Base-by-base conservation (phyloP, 2,888 invertebrate genomes). In the Pheosia tremula region DNA sequence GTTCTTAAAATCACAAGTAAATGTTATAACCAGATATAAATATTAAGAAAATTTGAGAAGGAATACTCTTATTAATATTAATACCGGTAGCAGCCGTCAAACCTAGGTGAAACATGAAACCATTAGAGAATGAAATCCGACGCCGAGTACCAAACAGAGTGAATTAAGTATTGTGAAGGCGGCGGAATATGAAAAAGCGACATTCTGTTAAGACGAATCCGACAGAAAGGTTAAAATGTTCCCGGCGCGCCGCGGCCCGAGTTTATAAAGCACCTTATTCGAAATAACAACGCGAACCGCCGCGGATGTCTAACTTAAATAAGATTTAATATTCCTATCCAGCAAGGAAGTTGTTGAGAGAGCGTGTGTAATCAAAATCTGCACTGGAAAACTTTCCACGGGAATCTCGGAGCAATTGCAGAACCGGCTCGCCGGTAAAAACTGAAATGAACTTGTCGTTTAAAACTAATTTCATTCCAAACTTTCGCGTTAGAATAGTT, bases 351-450 rank as follows among this genome's bases (percentile, higher is more conserved):
- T 93, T 89, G 84, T 84, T 86, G 85, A 88, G 90, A 88, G 86
- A 93, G 91, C 91, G 92, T 91, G 87, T 93, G 92, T 93, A 93
- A 93, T 93, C 92, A 93, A 92, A 93, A 93, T 91, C 90, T 90
- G 89, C 91, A 90, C 82, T 83, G 86, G 75, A 79, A 83, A 91
- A 93, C 85, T 93, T 92, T 87, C 82, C 70, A 81, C 86, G 81
- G 84, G 88, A 91, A 87, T 88, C 89, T 89, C 81, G 83, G 71
- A 87, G 91, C 91, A 88, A 89, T 90, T 84, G 91, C 87, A 89
- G 86, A 84, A 83, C 86, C 79, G 79, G 85, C 85, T 84, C 79
- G 79, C 85, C 83, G 86, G 84, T 87, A 89, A 92, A 91, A 92
- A 90, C 87, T 88, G 82, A 87, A 93, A 91, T 93, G 90, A 92